Conservation (phyloP, 2,888 invertebrate genomes). For the Tenthredo scrophulariae region DNA sequence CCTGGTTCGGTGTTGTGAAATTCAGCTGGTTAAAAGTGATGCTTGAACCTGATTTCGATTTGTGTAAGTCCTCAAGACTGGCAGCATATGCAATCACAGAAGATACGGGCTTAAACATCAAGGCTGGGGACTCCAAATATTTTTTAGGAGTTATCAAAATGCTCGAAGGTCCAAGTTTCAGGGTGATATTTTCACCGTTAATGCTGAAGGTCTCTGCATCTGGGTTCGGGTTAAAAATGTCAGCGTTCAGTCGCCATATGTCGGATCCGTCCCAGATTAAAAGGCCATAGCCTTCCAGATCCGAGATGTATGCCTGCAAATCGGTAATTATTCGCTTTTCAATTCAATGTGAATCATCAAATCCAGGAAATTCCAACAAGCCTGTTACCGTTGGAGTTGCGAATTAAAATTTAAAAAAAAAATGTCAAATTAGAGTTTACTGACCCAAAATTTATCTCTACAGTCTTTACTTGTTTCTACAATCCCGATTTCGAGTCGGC, state of each 20-base stretch:
- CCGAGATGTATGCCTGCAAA: conserved; percentile 63
- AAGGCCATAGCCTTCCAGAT: conserved; percentile 61
- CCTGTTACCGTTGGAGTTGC: background rate
- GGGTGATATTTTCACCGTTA: conserved; percentile 81
- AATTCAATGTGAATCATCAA: background rate
- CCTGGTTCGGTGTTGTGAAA: conserved; percentile 63
- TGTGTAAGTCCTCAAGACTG: conserved; percentile 53
- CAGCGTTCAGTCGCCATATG: conserved; percentile 61
- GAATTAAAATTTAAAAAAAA: too few relatives aligned
- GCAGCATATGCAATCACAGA: conserved; percentile 60
- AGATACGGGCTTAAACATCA: conserved; percentile 65
- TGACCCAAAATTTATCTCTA: conserved; percentile 60
- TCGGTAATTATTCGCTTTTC: background rate
- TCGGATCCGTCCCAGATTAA: conserved; percentile 59
- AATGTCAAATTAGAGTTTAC: conserved; percentile 48
- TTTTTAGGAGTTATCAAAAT: conserved; percentile 81
- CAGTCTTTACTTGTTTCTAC: conserved; percentile 60
- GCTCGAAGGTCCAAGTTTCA: conserved; percentile 85
- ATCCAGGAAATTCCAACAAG: background rate
- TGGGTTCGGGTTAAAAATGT: conserved; percentile 57
- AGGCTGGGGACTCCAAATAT: conserved; percentile 31
- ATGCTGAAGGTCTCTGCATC: conserved; percentile 61
- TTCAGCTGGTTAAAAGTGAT: conserved; percentile 58
- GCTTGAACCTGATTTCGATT: background rate
- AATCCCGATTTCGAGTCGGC: conserved; percentile 65